phyloP scores from a whole-genome alignment of 2,888 invertebrate species.

The Sussaba pulchella region DNA sequence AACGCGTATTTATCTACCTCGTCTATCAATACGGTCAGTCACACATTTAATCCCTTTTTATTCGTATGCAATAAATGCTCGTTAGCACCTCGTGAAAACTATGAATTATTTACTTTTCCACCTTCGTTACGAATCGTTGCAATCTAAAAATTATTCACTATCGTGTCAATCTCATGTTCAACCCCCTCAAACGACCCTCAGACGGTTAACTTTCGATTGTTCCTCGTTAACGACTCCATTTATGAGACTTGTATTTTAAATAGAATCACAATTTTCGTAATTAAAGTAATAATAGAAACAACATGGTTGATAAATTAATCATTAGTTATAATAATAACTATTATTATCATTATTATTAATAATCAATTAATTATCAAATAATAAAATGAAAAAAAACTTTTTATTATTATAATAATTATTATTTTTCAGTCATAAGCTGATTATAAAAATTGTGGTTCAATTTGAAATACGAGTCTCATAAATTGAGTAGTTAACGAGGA shows the following conservation, averaged over 20 bases:
- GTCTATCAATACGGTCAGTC: constrained; percentile 61
- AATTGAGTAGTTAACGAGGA: too few relatives aligned
- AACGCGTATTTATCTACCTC: constrained; percentile 55
- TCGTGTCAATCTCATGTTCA: background rate
- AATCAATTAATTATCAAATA: too few relatives aligned
- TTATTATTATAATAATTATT: too few relatives aligned
- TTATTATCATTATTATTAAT: too few relatives aligned
- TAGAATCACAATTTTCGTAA: background rate
- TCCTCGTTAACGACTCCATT: background rate
- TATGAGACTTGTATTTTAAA: background rate
- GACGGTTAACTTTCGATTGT: background rate
- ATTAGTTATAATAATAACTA: too few relatives aligned
- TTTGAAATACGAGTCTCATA: too few relatives aligned
- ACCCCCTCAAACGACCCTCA: background rate
- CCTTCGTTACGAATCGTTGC: background rate
- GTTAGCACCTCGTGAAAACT: constrained; percentile 61
- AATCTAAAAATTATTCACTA: constrained; percentile 8
- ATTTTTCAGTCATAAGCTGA: too few relatives aligned
- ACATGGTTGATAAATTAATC: too few relatives aligned
- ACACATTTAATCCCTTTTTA: constrained; percentile 58
- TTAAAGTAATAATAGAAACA: too few relatives aligned
- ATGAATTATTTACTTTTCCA: constrained; percentile 54
- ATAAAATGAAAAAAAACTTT: too few relatives aligned
- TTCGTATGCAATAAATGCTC: constrained; percentile 58
- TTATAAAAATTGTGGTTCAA: too few relatives aligned